Base-by-base conservation (phyloP, 2,113 vertebrate genomes). In the Oxyruncus cristatus region DNA sequence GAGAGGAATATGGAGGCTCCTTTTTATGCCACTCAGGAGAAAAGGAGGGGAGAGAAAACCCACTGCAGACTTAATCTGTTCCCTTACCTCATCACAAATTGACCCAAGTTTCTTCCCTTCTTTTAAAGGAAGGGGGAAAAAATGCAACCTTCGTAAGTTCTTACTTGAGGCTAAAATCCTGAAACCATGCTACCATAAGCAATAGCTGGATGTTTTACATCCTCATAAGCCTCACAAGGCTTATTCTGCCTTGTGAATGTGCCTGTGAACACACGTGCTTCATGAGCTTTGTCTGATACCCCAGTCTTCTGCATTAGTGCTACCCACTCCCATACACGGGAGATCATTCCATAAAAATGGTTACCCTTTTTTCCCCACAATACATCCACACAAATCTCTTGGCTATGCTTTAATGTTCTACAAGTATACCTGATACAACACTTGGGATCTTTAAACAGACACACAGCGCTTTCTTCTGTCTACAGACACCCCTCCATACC, bases 1-100 rank as follows among this genome's bases (percentile, higher is more conserved):
- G 98, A 98, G 97, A 98, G 80, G 90, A 98, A 97, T 97, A 94
- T 96, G 90, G 90, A 96, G 97, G 93, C 96, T 97, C 94, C 96
- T 97, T 97, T 97, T 97, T 97, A 96, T 97, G 97, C 97, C 89
- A 96, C 83, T 97, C 88, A 96, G 95, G 95, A 96, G 89, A 83
- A 93, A 96, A 93, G 92, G 96, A 93, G 91, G 95, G 93, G 94
- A 97, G 77, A 90, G 85, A 95, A 89, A 97, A 97, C 95, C 97
- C 95, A 97, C 93, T 96, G 96, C 96, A 97, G 92, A 97, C 91
- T 97, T 97, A 96, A 96, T 97, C 97, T 98, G 94, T 82, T 95
- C 85, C 87, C 83, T 96, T 96, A 96, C 92, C 95, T 97, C 93
- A 96, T 89, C 63, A 73, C 42, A 70, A 96, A 96, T 59, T 72